Percentiles rank a stretch among this genome's conserved stretches.
These are phyloP conservation scores for Hybognathus amarus DNA, from an alignment of 2,797 vertebrate species.

Conservation along the genomic window DNA sequence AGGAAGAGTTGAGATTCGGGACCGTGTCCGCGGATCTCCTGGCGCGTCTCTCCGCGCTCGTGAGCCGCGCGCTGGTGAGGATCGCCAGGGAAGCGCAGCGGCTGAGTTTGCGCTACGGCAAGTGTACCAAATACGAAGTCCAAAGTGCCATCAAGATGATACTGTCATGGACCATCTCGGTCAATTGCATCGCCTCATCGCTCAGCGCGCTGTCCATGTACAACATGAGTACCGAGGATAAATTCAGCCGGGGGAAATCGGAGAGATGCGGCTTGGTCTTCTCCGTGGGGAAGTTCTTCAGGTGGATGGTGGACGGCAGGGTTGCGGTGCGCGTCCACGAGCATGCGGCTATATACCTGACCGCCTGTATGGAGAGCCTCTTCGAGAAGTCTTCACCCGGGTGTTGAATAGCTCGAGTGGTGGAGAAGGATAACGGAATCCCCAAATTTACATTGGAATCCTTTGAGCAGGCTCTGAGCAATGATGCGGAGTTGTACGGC, in stretches of 20 bases:
- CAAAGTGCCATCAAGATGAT: slow-evolving; percentile 92
- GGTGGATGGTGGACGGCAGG: slow-evolving; percentile 96
- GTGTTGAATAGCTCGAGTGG: slow-evolving; percentile 76
- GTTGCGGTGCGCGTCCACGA: slow-evolving; percentile 92
- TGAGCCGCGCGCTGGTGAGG: slow-evolving; percentile 90
- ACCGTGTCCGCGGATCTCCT: slow-evolving; percentile 82
- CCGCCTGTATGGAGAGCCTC: slow-evolving; percentile 91
- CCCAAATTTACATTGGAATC: slow-evolving; percentile 84
- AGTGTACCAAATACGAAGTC: slow-evolving; percentile 95
- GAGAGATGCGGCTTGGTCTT: slow-evolving; percentile 90
- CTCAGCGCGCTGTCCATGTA: slow-evolving; percentile 91
- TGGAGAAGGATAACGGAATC: slow-evolving; percentile 80
- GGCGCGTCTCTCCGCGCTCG: slow-evolving; percentile 85
- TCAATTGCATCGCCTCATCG: slow-evolving; percentile 85
- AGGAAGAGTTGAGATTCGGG: slow-evolving; percentile 75
- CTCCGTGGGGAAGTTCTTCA: slow-evolving; percentile 94
- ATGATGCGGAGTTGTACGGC: slow-evolving; percentile 95
- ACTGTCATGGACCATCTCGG: slow-evolving; percentile 89
- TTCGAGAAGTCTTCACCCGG: slow-evolving; percentile 87
- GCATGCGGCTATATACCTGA: slow-evolving; percentile 95
- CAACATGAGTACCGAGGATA: slow-evolving; percentile 94
- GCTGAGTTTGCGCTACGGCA: slow-evolving; percentile 92
- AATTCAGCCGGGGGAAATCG: slow-evolving; percentile 92
- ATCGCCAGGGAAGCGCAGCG: slow-evolving; percentile 92
- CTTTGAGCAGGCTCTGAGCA: slow-evolving; percentile 89